Base-by-base conservation (phyloP, 2,888 invertebrate species). In the Seira sanloemensis region DNA sequence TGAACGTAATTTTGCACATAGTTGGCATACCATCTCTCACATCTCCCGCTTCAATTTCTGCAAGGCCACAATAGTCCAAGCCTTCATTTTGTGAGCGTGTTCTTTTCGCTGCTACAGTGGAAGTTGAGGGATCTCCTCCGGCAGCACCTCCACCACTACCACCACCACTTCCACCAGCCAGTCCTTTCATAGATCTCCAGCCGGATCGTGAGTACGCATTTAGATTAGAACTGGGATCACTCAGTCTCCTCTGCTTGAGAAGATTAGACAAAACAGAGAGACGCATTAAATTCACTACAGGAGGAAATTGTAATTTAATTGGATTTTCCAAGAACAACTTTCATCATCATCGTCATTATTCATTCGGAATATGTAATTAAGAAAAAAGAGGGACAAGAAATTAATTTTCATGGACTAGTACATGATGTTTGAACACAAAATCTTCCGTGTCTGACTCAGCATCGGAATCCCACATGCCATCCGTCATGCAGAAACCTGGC, bases 1-100 rank as follows among this genome's bases (percentile, higher is more conserved):
- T n/a, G n/a, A 19, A 18, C 12, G 18, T 12, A 19, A 65, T 65
- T 67, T 67, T 25, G 24, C 65, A 21, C n/a, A 25, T 24, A 67
- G 67, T 67, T 4, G 4, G 91, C 92, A 92, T 93, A 97, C 97
- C 97, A 92, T 97, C 97, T 91, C 97, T 93, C 87, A 98, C 93
- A 92, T 97, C 97, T 7, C 97, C 97, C 27, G 97, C 98, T 92
- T 98, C 97, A 88, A 98, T 97, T 92, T 98, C 98, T 58, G 95
- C 96, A 75, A 96, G 93, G 65, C 96, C 97, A 91, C 97, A 94
- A 27, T 94, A 94, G 92, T 98, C 97, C 68, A 98, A 93, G 0
- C 97, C 97, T 91, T 97, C 97, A 91, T 96, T 96, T 92, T 98
- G 98, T 27, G 97, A 98, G 88, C 97, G 94, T 50, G 97, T 94